phyloP scores from a whole-genome alignment of 2,113 vertebrate genomes.

The Dryoscopus gambensis region DNA sequence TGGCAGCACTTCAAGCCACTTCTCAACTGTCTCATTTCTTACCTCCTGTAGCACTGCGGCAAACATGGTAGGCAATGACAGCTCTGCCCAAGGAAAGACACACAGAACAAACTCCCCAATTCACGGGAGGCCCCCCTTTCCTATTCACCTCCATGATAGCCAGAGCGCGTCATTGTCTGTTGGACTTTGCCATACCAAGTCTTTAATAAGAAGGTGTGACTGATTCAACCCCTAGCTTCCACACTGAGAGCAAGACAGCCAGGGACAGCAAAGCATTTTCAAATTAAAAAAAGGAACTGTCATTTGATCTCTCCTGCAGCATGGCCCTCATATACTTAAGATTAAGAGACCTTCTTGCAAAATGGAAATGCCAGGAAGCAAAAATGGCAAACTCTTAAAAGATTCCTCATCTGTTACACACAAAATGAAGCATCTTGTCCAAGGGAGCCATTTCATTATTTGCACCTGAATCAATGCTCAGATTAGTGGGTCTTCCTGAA shows the following conservation, averaged over 20 bases:
- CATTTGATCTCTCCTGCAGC: not conserved
- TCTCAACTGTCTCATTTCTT: not conserved
- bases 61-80: not conserved
- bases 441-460: not conserved
- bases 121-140: not conserved
- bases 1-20: not conserved
- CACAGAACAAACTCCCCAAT: not conserved
- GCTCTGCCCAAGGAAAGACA: not conserved
- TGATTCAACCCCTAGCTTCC: not conserved
- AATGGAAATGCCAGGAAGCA: not conserved
- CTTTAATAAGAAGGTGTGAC: not conserved
- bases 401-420: not conserved
- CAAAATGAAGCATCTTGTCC: not conserved
- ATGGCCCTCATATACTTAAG: not conserved
- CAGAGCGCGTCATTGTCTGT: not conserved
- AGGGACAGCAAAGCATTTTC: not conserved
- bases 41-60: not conserved
- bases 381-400: not conserved
- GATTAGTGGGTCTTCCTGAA: not conserved
- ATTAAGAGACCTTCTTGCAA: not conserved
- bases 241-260: not conserved
- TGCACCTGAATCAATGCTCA: not conserved
- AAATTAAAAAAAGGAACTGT: not conserved
- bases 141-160: not conserved
- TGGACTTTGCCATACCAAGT: not conserved